phyloP scores from a whole-genome alignment of 2,888 invertebrate genomes.

The Ditylenchus weischeri region DNA sequence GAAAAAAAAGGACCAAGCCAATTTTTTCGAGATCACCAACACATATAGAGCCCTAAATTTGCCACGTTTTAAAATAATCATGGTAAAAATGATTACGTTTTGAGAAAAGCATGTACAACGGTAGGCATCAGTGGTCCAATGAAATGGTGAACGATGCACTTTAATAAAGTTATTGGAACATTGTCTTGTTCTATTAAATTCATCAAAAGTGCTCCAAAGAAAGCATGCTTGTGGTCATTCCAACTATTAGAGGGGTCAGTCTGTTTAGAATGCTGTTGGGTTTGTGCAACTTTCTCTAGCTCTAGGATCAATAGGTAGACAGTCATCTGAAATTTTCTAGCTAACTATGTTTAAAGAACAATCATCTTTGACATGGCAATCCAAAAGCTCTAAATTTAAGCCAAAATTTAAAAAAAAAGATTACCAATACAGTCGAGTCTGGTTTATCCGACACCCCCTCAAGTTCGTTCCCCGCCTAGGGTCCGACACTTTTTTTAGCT shows the following conservation, averaged over 20 bases:
- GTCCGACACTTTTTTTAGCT: too few relatives aligned
- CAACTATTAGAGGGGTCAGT: neutral
- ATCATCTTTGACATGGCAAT: neutral
- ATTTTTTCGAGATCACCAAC: neutral
- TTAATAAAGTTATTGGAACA: neutral
- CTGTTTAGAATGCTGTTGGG: neutral
- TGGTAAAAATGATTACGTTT: neutral
- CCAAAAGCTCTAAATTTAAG: too few relatives aligned
- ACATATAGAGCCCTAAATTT: neutral
- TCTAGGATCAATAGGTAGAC: neutral
- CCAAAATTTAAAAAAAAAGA: too few relatives aligned
- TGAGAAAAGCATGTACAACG: neutral
- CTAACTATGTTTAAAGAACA: neutral
- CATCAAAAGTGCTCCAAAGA: slow-evolving; percentile 4
- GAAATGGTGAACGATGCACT: neutral
- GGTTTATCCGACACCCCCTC: too few relatives aligned
- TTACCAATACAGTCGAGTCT: too few relatives aligned
- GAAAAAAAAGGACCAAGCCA: neutral
- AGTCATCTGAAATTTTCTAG: neutral
- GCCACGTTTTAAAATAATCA: neutral
- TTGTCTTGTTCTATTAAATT: neutral
- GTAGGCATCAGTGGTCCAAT: neutral
- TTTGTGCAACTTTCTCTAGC: neutral
- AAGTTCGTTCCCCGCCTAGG: too few relatives aligned
- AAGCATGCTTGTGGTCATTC: slow-evolving; percentile 3